Evolutionary conservation across 2,113 vertebrate species (phyloP).

Genomic region (Periophthalmus modestus): DNA sequence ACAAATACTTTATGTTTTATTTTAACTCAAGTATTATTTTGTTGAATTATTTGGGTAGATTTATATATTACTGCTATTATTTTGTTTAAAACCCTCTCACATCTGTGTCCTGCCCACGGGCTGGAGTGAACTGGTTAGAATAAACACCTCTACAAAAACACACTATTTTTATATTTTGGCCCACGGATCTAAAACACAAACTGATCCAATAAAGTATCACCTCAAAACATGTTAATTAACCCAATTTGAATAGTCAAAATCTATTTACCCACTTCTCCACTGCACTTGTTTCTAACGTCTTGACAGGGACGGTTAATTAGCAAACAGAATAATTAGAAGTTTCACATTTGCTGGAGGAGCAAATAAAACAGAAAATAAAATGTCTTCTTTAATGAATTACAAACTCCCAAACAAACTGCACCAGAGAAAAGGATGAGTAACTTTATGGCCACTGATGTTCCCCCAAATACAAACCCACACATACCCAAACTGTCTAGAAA

Average conservation of each 20-base stretch:
- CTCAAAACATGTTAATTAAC: not conserved
- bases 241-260: not conserved
- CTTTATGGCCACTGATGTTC: not conserved
- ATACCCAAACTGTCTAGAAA: not conserved
- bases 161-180: not conserved
- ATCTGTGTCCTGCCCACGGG: not conserved
- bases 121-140: not conserved
- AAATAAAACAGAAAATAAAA: conserved; percentile 3
- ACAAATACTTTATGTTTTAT: too few relatives aligned
- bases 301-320: not conserved
- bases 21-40: too few relatives aligned
- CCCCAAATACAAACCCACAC: not conserved
- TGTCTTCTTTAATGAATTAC: not conserved
- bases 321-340: conserved; percentile 7
- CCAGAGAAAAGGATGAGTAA: not conserved
- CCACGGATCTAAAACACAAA: not conserved
- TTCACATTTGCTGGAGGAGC: not conserved
- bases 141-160: not conserved
- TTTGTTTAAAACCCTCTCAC: not conserved
- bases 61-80: not conserved
- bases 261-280: not conserved
- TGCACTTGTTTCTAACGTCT: not conserved
- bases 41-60: too few relatives aligned
- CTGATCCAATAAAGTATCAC: not conserved
- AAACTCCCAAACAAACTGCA: not conserved